A percentile compares a stretch with the other conserved stretches of the same genome.
These are phyloP conservation scores for Heliocidaris erythrogramma DNA, from an alignment of 35 echinoderm and acorn worm species.

Conservation along the genomic window DNA sequence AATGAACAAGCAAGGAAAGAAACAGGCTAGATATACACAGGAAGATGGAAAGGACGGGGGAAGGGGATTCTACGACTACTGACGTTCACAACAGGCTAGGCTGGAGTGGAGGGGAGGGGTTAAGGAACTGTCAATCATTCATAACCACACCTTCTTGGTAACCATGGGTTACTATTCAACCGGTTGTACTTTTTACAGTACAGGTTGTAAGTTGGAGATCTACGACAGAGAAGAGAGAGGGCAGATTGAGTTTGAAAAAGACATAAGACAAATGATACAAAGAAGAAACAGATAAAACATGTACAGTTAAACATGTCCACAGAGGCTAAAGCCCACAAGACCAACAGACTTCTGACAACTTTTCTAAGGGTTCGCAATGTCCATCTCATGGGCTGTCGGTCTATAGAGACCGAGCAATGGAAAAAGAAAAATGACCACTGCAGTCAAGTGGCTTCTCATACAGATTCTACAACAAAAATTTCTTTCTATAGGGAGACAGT, in stretches of 20 bases:
- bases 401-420: background rate
- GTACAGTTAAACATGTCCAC: background rate
- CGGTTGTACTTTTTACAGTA: slow-evolving; percentile 50
- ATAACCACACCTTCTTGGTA: slow-evolving; percentile 33
- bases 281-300: background rate
- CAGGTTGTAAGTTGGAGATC: slow-evolving; percentile 44
- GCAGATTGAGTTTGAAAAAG: background rate
- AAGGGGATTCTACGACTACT: background rate
- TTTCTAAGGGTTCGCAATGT: background rate
- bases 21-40: background rate
- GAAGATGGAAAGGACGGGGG: background rate
- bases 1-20: background rate
- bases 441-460: background rate
- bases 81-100: background rate
- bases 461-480: background rate
- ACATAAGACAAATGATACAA: background rate
- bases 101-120: slow-evolving; percentile 6
- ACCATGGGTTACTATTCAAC: slow-evolving; percentile 44
- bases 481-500: too few relatives aligned
- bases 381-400: background rate
- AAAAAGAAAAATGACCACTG: background rate
- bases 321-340: background rate
- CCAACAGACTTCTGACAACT: background rate
- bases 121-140: background rate
- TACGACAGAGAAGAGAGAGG: background rate